Conservation (phyloP, 2,113 vertebrate species). For the Pavo muticus region DNA sequence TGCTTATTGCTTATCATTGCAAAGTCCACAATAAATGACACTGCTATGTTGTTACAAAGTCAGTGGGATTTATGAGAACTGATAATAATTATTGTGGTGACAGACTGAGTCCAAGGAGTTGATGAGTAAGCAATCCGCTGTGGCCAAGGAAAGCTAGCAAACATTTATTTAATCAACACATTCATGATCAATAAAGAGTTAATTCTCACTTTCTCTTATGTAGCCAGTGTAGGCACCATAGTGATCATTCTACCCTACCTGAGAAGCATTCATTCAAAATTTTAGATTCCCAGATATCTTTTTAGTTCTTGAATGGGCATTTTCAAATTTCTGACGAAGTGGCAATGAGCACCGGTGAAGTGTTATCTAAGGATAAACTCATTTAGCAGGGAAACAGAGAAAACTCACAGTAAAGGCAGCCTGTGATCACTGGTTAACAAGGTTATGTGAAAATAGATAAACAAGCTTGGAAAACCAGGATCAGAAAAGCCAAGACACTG, state of each 20-base stretch:
- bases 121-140: neutral
- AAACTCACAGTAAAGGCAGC: neutral
- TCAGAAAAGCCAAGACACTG: neutral
- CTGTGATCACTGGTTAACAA: neutral
- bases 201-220: neutral
- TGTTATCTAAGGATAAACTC: neutral
- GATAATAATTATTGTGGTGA: neutral
- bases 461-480: neutral
- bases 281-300: neutral
- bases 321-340: neutral
- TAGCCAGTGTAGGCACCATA: neutral
- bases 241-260: neutral
- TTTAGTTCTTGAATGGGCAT: neutral
- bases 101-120: conserved; percentile 8
- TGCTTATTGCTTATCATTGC: neutral
- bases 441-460: neutral
- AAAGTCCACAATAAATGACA: neutral
- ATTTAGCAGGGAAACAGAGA: neutral
- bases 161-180: neutral
- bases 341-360: neutral
- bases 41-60: neutral
- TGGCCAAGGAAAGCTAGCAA: neutral
- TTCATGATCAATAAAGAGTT: neutral
- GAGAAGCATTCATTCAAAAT: neutral
- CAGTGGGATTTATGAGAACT: neutral